A percentile compares a stretch with the other conserved stretches of the same genome.
phyloP scores from a whole-genome alignment of 2,888 invertebrate genomes.

The Eutolmus rufibarbis region DNA sequence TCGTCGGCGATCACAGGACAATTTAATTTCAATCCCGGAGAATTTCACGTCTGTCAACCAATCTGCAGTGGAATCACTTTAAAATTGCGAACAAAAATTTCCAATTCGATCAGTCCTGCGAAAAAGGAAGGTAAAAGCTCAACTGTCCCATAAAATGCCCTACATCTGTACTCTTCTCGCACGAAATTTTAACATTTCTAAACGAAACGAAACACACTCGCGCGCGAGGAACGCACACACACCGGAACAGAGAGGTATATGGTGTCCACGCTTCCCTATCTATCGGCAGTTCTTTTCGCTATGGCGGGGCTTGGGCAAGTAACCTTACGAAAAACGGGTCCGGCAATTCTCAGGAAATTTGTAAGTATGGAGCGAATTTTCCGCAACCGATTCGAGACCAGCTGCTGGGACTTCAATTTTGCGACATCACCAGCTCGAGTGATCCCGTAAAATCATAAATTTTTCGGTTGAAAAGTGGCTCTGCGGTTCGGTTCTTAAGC shows the following conservation, averaged over 20 bases:
- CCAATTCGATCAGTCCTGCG: background rate
- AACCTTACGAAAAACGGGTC: slow-evolving; percentile 63
- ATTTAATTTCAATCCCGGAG: too few species aligned
- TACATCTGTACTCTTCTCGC: background rate
- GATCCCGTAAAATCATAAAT: background rate
- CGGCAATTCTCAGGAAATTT: slow-evolving; percentile 57
- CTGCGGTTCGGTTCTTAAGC: background rate
- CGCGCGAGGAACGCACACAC: background rate
- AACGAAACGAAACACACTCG: background rate
- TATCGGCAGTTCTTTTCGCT: slow-evolving; percentile 53
- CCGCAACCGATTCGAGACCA: background rate
- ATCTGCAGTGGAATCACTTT: background rate
- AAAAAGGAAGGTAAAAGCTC: background rate
- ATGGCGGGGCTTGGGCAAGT: slow-evolving; percentile 71
- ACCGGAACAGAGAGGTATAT: background rate
- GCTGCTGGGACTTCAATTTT: background rate
- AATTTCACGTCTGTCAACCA: background rate
- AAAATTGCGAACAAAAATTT: background rate
- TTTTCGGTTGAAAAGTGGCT: background rate
- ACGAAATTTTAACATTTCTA: background rate
- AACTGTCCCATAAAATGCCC: background rate
- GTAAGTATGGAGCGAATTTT: slow-evolving; percentile 58
- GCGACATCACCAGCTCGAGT: background rate
- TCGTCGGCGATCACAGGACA: background rate
- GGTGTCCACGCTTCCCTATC: background rate